Conservation (phyloP, 2,113 vertebrate genomes). For the Heliornis fulica region DNA sequence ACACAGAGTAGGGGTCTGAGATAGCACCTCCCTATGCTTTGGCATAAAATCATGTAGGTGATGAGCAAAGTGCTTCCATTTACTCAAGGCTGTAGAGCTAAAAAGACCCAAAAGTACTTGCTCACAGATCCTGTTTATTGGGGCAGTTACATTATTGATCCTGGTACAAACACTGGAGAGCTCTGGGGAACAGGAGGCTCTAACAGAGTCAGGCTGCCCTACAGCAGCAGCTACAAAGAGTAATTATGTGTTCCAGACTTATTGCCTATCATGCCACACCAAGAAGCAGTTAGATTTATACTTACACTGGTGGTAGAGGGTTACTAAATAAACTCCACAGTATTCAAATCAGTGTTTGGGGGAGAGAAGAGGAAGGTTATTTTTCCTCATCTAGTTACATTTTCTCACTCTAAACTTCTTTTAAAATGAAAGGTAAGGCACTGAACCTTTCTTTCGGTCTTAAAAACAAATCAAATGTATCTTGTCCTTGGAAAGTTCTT, state of each 20-base stretch:
- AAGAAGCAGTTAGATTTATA: not conserved
- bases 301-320: not conserved
- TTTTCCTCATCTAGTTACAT: not conserved
- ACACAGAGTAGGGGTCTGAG: not conserved
- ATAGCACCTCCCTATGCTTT: not conserved
- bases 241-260: not conserved
- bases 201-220: not conserved
- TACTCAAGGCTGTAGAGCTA: not conserved
- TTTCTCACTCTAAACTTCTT: not conserved
- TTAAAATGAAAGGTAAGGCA: not conserved
- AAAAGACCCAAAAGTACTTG: not conserved
- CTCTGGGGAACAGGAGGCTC: not conserved
- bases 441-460: not conserved
- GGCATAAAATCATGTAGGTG: not conserved
- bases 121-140: not conserved
- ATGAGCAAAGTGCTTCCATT: not conserved
- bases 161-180: not conserved
- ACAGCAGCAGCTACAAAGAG: not conserved
- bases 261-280: not conserved
- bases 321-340: not conserved
- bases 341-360: not conserved
- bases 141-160: not conserved
- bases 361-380: not conserved
- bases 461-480: not conserved
- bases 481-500: conserved; percentile 52